Percentiles rank a stretch among this genome's conserved stretches.
phyloP scores from a whole-genome alignment of 2,888 invertebrate species.

The Argynnis bischoffii region DNA sequence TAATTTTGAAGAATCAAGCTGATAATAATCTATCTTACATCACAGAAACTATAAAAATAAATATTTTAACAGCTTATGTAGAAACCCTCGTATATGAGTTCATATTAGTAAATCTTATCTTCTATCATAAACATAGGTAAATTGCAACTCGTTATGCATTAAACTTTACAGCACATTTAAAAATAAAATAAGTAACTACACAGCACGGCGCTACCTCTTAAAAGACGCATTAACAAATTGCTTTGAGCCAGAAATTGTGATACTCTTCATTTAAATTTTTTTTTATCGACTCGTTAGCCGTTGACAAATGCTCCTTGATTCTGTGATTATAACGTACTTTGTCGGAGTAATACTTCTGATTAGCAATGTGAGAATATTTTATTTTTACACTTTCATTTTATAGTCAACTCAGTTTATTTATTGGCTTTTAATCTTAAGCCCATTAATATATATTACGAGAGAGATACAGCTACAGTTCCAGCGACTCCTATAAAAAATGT shows the following conservation, averaged over 20 bases:
- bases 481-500: too few species aligned
- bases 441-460: neutral
- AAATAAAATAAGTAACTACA: slow-evolving; percentile 47
- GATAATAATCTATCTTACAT: slow-evolving; percentile 4
- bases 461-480: too few species aligned
- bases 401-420: slow-evolving; percentile 42
- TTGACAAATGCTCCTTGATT: slow-evolving; percentile 71
- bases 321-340: slow-evolving; percentile 71
- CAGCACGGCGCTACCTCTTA: slow-evolving; percentile 62
- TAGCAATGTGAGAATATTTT: slow-evolving; percentile 62
- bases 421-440: slow-evolving; percentile 15
- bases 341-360: slow-evolving; percentile 67
- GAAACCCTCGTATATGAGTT: slow-evolving; percentile 5
- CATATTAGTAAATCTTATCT: slow-evolving; percentile 64
- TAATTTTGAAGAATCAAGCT: neutral
- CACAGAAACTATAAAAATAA: neutral
- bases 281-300: slow-evolving; percentile 75
- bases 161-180: slow-evolving; percentile 60
- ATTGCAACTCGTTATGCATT: slow-evolving; percentile 65
- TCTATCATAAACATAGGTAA: slow-evolving; percentile 66
- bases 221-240: slow-evolving; percentile 64
- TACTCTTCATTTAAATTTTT: slow-evolving; percentile 65
- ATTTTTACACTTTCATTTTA: slow-evolving; percentile 41
- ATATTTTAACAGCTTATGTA: slow-evolving; percentile 4
- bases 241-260: slow-evolving; percentile 64